phyloP scores from a whole-genome alignment of 2,797 vertebrate species.

The Hephaestus fuliginosus region DNA sequence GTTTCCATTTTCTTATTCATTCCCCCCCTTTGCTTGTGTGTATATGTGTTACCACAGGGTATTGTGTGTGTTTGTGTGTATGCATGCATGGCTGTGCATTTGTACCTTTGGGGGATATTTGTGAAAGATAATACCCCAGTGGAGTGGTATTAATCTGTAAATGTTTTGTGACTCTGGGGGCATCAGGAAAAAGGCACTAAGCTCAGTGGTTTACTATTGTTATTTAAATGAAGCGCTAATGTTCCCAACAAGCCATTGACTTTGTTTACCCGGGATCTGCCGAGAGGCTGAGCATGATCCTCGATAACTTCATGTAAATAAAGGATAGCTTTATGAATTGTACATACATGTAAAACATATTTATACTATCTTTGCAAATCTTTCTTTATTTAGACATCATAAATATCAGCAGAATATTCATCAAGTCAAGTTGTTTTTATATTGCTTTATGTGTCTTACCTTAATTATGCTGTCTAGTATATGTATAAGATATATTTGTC shows the following conservation, averaged over 20 bases:
- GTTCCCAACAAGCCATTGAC: constrained; percentile 7
- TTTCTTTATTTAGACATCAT: not conserved
- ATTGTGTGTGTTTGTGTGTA: constrained; percentile 1
- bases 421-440: not conserved
- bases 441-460: not conserved
- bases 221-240: constrained; percentile 10
- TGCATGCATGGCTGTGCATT: constrained; percentile 3
- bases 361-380: not conserved
- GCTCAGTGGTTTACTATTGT: not conserved
- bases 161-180: not conserved
- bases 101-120: constrained; percentile 27
- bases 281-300: not conserved
- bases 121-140: constrained; percentile 18
- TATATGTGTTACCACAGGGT: not conserved
- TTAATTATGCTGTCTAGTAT: not conserved
- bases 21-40: not conserved
- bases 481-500: not conserved
- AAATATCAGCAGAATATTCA: not conserved
- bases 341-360: not conserved
- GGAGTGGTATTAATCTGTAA: constrained; percentile 24
- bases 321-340: not conserved
- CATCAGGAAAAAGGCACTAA: not conserved
- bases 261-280: not conserved
- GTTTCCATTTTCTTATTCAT: not conserved
- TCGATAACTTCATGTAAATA: not conserved